Evolutionary conservation across 2,888 invertebrate genomes (phyloP).

Genomic region (Noctua janthina): DNA sequence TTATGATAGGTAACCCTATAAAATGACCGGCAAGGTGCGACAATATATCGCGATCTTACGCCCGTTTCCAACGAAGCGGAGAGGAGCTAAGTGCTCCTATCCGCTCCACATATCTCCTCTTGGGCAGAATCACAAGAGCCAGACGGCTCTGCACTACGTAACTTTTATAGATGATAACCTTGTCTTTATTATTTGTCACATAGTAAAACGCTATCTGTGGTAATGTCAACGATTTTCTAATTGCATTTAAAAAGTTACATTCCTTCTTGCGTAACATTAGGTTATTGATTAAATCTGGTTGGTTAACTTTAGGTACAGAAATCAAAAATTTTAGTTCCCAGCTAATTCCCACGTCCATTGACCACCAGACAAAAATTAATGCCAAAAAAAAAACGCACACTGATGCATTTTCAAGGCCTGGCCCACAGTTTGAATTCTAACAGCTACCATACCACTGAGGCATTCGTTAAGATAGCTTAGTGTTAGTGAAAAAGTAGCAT

Average conservation of each 20-base stretch:
- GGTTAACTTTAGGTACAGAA: not conserved
- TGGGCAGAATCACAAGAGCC: not conserved
- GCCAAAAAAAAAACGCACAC: not conserved
- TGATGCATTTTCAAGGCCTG: not conserved
- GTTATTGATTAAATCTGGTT: not conserved
- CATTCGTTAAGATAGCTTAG: not conserved
- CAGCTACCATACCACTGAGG: not conserved
- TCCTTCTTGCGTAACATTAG: not conserved
- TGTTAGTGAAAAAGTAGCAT: not conserved
- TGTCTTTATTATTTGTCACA: not conserved
- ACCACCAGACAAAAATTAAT: not conserved
- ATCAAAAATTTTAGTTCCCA: not conserved
- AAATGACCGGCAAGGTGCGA: not conserved
- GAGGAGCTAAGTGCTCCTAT: not conserved
- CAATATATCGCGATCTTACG: not conserved
- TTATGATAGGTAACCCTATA: not conserved
- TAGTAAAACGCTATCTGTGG: not conserved
- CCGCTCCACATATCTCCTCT: not conserved
- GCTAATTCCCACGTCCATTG: too few relatives aligned
- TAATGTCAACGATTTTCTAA: not conserved
- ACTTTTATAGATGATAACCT: not conserved
- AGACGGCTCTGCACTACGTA: not conserved
- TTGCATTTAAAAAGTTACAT: not conserved
- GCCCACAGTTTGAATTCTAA: not conserved
- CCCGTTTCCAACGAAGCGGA: not conserved